These are phyloP conservation scores for Agrotis segetum DNA, from an alignment of 2,888 invertebrate species.

Conservation along the genomic window DNA sequence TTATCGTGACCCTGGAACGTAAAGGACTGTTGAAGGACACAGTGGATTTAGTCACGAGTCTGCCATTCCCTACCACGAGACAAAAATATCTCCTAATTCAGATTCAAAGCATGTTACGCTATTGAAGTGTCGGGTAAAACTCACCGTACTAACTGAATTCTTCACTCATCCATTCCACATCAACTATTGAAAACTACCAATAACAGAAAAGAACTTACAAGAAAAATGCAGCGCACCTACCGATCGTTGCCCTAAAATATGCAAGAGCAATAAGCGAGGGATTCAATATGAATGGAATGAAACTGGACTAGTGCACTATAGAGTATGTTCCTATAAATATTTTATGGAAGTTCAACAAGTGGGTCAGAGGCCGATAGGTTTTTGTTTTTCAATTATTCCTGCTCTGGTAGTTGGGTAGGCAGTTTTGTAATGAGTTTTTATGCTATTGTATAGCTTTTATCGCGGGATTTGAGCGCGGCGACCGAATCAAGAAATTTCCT, in stretches of 20 bases:
- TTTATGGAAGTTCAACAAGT: conserved; percentile 58
- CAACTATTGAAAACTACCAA: conserved; percentile 30
- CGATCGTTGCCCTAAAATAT: conserved; percentile 65
- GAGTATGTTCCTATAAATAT: conserved; percentile 51
- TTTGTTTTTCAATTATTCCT: conserved; percentile 6
- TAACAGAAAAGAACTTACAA: conserved; percentile 15
- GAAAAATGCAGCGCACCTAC: conserved; percentile 47
- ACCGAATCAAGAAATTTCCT: no score
- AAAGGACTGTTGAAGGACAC: no score
- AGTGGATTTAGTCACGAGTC: no score
- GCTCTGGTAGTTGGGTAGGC: no score
- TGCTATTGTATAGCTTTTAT: no score
- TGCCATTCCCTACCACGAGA: no score
- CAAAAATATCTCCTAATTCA: no score
- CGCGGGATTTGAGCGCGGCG: no score
- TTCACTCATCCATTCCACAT: background rate
- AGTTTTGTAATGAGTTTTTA: no score
- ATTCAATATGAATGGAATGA: conserved; percentile 67
- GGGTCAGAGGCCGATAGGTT: conserved; percentile 33
- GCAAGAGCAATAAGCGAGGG: conserved; percentile 67
- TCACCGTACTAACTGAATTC: conserved; percentile 3
- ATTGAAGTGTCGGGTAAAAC: background rate
- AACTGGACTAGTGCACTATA: conserved; percentile 33
- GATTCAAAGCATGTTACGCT: no score
- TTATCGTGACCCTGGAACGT: no score